Conservation (phyloP, 2,113 vertebrate genomes). For the Apteryx mantelli region DNA sequence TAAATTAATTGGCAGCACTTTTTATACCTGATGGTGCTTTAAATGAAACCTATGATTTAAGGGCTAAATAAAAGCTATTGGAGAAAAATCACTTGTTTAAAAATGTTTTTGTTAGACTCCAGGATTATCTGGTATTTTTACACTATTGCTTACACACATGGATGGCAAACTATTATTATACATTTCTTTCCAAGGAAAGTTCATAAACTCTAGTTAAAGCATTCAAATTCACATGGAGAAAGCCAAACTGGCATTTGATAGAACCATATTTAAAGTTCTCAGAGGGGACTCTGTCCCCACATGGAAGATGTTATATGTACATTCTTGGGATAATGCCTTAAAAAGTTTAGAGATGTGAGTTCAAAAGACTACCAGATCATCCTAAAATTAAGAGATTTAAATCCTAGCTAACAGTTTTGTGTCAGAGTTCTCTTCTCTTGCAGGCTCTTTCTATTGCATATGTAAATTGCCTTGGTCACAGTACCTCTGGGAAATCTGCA, state of each 20-base stretch:
- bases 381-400: neutral
- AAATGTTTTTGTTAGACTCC: neutral
- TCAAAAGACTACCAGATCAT: neutral
- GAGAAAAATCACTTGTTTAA: neutral
- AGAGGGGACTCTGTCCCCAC: conserved; percentile 3
- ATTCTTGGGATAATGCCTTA: neutral
- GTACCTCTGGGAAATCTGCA: conserved; percentile 43
- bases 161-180: neutral
- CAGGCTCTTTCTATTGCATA: neutral
- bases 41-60: conserved; percentile 32
- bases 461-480: conserved; percentile 1
- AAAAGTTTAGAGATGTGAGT: neutral
- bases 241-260: conserved; percentile 50
- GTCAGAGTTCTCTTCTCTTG: conserved; percentile 31
- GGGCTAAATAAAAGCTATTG: neutral
- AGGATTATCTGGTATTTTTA: conserved; percentile 19
- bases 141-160: neutral
- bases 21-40: neutral
- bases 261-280: conserved; percentile 27
- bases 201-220: conserved; percentile 51
- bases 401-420: neutral
- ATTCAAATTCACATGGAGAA: neutral
- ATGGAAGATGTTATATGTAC: conserved; percentile 30
- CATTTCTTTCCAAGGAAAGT: neutral
- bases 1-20: conserved; percentile 2